Base-by-base conservation (phyloP, 2,113 vertebrate genomes). In the Sinosuthora webbiana region DNA sequence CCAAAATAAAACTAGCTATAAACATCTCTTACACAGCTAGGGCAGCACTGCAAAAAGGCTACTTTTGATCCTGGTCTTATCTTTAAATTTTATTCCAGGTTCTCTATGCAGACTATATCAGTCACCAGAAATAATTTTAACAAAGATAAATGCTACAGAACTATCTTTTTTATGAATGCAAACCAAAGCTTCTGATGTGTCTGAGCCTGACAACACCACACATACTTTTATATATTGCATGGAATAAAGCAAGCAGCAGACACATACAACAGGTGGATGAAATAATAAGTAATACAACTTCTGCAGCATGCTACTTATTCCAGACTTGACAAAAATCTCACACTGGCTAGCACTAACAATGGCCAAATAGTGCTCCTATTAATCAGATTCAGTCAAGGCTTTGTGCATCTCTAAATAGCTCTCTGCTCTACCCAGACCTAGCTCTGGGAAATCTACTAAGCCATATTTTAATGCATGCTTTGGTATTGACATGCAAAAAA, bases 261-360 rank as follows among this genome's bases (percentile, higher is more conserved):
- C 7, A 62, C 0, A 0, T 9, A 44, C 19, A 69, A 65, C 22
- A 77, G 28, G 11, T 33, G 9, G 31, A 63, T 70, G 25, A 69
- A 87, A 45, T 30, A 87, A 8, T 14, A 65, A 63, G 21, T 39
- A 75, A 47, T 16, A 55, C 13, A 79, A 59, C 24, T 65, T 19
- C 44, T 60, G 19, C 49, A 92, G 79, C 25, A 56, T 7, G 33
- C 10, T 52, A 63, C 16, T 23, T 64, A 35, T 11, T 76, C 37
- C 37, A 75, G 45, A 88, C 13, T 49, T 78, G 25, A 62, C 24
- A 83, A 79, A 87, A 83, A 56, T 13, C 7, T 68, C 39, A 71
- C 21, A 59, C 13, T 55, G 39, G 28, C 30, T 69, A 81, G 19
- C n/a, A 65, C 28, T 35, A 57, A 80, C 13, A 44, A 7, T 19